Conservation (phyloP, 1,140 invertebrate species). For the Trichoplusia ni region DNA sequence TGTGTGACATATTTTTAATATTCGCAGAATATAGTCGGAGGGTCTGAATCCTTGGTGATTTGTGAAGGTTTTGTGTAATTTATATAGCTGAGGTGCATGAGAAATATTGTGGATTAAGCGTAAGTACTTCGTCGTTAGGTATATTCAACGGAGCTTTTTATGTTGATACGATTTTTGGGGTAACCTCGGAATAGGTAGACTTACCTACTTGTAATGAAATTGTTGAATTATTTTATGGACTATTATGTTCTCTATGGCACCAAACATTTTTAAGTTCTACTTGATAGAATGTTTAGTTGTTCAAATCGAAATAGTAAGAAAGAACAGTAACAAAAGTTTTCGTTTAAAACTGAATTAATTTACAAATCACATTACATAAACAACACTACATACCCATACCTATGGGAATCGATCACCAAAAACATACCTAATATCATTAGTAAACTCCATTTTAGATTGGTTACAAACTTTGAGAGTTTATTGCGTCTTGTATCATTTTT, state of each 20-base stretch:
- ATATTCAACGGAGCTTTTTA: background rate
- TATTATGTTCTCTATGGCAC: no score
- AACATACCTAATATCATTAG: background rate
- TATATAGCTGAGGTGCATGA: background rate
- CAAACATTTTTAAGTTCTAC: no score
- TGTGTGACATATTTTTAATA: slow-evolving; percentile 31
- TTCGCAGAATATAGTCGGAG: slow-evolving; percentile 2
- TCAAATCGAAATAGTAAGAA: no score
- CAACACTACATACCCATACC: no score
- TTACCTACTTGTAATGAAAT: no score
- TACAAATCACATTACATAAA: no score
- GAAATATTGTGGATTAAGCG: background rate
- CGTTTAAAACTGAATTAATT: no score
- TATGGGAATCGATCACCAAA: no score
- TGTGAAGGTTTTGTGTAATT: slow-evolving; percentile 3
- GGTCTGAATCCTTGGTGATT: background rate
- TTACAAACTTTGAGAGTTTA: slow-evolving; percentile 30
- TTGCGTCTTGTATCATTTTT: slow-evolving; percentile 51
- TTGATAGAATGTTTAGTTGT: no score
- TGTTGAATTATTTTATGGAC: no score
- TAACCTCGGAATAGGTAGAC: no score
- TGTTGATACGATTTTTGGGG: background rate
- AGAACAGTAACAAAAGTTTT: no score
- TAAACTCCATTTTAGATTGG: background rate
- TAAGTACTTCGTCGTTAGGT: background rate